Evolutionary conservation across 2,888 invertebrate species (phyloP), one percentile per base, ranked within the genome.

Genomic region (Eubasilissa splendida): DNA sequence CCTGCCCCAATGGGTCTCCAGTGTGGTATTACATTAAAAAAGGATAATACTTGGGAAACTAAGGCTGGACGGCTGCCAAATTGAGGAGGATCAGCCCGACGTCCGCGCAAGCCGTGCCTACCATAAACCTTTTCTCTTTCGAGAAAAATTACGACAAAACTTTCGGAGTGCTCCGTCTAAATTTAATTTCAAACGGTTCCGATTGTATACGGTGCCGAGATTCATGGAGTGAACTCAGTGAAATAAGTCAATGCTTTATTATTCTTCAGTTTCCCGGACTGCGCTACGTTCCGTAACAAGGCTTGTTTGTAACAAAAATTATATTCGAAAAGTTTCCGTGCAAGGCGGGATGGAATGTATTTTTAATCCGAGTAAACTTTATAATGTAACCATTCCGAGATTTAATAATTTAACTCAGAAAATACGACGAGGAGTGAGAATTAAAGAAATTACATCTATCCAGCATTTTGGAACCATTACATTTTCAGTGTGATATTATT

Each of bases 111-210:
- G 42, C n/a, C 59, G 42, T 58, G 56, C 74, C 12, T 42, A 11
- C 52, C 68, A 9, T 70, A 54, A 70, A 70, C 54, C 14, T 22
- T 70, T 42, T 70, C 70, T 14, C 70, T 54, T 42, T 42, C 42
- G 42, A 42, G 42, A 42, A 76, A 80, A 80, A 80, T 80, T 76
- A 80, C 76, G 68, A 76, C 70, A 76, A 66, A 76, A 76, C 54
- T 80, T 59, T 53, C 66, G 52, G 56, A 80, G 76, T 80, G 68
- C 66, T 59, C 50, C 74, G 53, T 66, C 75, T 75, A 75, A 71
- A 79, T 79, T 79, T 79, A 60, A 75, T 75, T 75, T 66, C 33
- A 74, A 74, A 31, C 50, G 74, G 42, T 79, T 66, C 58, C 59
- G 54, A 14, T 56, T 66, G 65, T 56, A n/a, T 79, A 50, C 63